A percentile compares a stretch with the other conserved stretches of the same genome.
Conservation (phyloP, 1,140 invertebrate genomes). For the Pseudomyrmex pallidus region DNA sequence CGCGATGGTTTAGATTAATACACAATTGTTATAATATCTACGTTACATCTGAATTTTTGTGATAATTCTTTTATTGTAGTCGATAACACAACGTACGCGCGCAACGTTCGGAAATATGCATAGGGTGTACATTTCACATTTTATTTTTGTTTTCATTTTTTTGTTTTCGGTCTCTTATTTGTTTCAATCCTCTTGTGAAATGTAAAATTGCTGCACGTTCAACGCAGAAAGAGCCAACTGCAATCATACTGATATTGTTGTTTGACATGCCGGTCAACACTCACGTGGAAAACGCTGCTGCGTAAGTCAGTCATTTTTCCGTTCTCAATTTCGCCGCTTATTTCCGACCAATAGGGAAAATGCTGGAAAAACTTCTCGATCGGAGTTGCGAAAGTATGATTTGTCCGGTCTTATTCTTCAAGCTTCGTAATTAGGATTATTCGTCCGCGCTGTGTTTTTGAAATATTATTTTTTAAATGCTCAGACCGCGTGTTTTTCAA, state of each 20-base stretch:
- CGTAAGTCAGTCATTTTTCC: not conserved
- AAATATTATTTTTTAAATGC: not conserved
- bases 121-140: not conserved
- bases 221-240: constrained; percentile 28
- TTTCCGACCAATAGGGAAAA: not conserved
- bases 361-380: not conserved
- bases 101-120: not conserved
- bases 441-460: not conserved
- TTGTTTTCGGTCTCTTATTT: constrained; percentile 34
- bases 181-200: constrained; percentile 42
- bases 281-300: constrained; percentile 8
- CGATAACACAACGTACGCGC: constrained; percentile 1
- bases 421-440: not conserved
- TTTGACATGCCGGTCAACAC: constrained; percentile 10
- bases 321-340: not conserved
- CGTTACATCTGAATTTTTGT: not conserved
- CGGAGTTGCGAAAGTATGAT: not conserved
- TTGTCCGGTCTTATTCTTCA: not conserved
- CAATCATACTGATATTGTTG: constrained; percentile 49
- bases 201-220: constrained; percentile 49
- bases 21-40: not conserved
- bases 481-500: too few relatives aligned
- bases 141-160: constrained; percentile 2
- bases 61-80: constrained; percentile 30
- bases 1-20: not conserved